Percentiles rank a stretch among this genome's conserved stretches.
Evolutionary conservation across 2,888 invertebrate species (phyloP).

Genomic region (Cremastobaeus sp.): DNA sequence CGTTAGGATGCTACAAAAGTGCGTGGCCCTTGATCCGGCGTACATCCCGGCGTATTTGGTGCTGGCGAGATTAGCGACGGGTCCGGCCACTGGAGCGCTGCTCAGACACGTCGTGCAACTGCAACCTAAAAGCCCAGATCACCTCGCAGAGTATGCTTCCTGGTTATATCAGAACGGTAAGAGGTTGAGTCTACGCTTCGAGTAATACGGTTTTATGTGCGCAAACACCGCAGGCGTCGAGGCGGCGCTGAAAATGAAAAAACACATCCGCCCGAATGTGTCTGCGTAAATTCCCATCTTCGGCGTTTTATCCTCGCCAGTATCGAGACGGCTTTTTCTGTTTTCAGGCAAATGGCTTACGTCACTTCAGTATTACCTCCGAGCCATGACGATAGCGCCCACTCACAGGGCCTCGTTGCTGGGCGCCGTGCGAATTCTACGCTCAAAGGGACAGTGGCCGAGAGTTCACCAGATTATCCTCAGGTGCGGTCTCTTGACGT

Average conservation of each 20-base stretch:
- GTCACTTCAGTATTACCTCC: slow-evolving; percentile 81
- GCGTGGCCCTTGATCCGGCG: slow-evolving; percentile 83
- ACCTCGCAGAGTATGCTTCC: slow-evolving; percentile 85
- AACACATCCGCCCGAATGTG: slow-evolving; percentile 3
- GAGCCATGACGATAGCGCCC: slow-evolving; percentile 80
- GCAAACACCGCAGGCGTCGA: slow-evolving; percentile 31
- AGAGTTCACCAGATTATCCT: slow-evolving; percentile 83
- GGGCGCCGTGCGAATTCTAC: slow-evolving; percentile 82
- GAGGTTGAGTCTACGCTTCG: slow-evolving; percentile 41
- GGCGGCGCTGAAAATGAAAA: slow-evolving; percentile 13
- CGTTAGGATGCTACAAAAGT: slow-evolving; percentile 84
- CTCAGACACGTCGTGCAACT: slow-evolving; percentile 83
- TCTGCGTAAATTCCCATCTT: slow-evolving; percentile 50
- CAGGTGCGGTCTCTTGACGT: slow-evolving; percentile 78
- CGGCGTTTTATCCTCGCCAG: slow-evolving; percentile 56
- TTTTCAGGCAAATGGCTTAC: slow-evolving; percentile 80
- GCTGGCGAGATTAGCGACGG: slow-evolving; percentile 81
- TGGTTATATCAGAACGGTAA: slow-evolving; percentile 85
- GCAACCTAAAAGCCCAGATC: slow-evolving; percentile 84
- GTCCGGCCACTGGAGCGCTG: slow-evolving; percentile 80
- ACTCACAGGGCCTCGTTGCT: slow-evolving; percentile 81
- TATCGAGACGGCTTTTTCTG: slow-evolving; percentile 60
- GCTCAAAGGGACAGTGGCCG: slow-evolving; percentile 83
- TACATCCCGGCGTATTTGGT: slow-evolving; percentile 86
- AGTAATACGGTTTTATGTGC: slow-evolving; percentile 51